Percentiles rank a stretch among this genome's conserved stretches.
Conservation (phyloP, 2,113 vertebrate genomes). For the Emydura subglobosa region DNA sequence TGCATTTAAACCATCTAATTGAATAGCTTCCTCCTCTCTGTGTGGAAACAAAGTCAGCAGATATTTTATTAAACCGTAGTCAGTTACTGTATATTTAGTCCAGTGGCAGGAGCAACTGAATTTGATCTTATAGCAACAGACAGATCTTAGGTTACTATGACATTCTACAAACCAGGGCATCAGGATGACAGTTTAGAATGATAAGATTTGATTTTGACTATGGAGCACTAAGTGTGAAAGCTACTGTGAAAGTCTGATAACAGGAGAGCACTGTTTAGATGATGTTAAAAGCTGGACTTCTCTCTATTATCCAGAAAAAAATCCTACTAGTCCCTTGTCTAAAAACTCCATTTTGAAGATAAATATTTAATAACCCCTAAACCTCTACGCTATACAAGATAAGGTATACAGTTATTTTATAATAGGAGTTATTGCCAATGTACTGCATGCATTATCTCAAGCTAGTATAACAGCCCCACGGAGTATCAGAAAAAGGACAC, state of each 20-base stretch:
- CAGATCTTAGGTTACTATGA: background rate
- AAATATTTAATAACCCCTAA: background rate
- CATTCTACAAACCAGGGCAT: background rate
- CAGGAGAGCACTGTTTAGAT: background rate
- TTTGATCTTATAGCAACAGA: accelerated
- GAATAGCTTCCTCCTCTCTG: conserved; percentile 98
- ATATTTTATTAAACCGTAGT: background rate
- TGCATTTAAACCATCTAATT: conserved; percentile 95
- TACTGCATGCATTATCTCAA: background rate
- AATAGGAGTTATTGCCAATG: background rate
- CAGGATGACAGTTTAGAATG: background rate
- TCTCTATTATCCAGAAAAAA: background rate
- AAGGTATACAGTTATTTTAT: background rate
- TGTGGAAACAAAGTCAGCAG: conserved; percentile 59
- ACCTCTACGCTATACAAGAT: background rate
- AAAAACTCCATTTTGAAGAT: background rate
- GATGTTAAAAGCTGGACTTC: background rate
- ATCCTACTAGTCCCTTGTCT: background rate
- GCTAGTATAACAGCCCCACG: too few species aligned
- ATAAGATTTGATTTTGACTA: background rate
- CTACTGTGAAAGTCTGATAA: background rate
- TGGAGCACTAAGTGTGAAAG: background rate
- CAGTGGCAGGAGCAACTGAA: background rate
- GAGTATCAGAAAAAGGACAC: background rate
- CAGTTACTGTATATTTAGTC: background rate